Evolutionary conservation across 2,888 invertebrate species (phyloP), one percentile per base, ranked within the genome.

Genomic region (Luffia ferchaultella): DNA sequence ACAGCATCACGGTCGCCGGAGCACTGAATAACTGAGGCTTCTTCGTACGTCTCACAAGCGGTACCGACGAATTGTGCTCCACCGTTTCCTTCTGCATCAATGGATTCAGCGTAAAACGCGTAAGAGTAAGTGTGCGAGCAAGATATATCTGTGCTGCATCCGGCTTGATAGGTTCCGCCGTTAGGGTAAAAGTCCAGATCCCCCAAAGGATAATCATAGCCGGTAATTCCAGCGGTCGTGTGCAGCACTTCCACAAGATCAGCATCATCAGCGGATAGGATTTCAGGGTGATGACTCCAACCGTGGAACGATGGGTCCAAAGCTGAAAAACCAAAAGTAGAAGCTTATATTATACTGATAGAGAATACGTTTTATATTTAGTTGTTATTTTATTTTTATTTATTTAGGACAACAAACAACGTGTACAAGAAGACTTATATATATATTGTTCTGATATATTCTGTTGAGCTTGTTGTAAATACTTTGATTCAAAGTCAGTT

Each of bases 151-250:
- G 47, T 48, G 2, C 61, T 68, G 52, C 85, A 85, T 15, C 74
- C 73, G 1, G 45, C 54, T 56, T 82, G 82, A 41, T 41, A n/a
- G 1, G 54, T 41, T 9, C 82, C 84, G 2, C 80, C 80, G 54
- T 83, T 82, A 20, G 83, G 57, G 54, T 78, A 85, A 60, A 83
- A 80, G 59, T 84, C 73, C 1, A 82, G 2, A 54, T 70, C 62
- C 12, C 84, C 84, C 15, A 83, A 58, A 0, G 83, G 77, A 0
- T 53, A 48, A 57, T 78, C 80, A 56, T 79, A 80, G 20, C 83
- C 84, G 1, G 59, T 48, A 18, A 41, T 2, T 0, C 80, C 80
- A 30, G 68, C 64, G 1, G 77, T 75, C 0, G 75, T 61, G 58
- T 84, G 75, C 1, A 85, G 56, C 0, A 83, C 79, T 53, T 84